Conservation (phyloP, 2,113 vertebrate species). For the Solea solea region DNA sequence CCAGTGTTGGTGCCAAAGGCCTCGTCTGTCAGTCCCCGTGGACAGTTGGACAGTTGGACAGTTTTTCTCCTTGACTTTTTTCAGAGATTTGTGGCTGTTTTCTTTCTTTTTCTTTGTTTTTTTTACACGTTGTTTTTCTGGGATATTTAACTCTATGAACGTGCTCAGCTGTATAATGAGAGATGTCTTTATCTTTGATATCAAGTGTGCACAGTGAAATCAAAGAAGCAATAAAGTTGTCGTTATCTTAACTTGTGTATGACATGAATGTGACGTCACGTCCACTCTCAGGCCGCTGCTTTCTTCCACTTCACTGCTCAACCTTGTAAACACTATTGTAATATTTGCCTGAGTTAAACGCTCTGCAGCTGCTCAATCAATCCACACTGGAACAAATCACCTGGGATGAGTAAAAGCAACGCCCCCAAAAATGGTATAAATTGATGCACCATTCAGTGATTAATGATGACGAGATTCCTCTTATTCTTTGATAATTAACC, state of each 20-base stretch:
- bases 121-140: constrained; percentile 58
- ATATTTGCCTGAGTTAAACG: constrained; percentile 26
- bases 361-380: too few species aligned
- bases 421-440: constrained; percentile 11
- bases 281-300: too few species aligned
- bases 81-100: constrained; percentile 36
- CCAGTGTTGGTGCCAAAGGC: constrained; percentile 71
- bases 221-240: constrained; percentile 73
- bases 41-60: constrained; percentile 65
- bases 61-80: constrained; percentile 37
- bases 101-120: constrained; percentile 14
- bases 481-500: too few species aligned
- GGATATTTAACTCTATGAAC: constrained; percentile 49
- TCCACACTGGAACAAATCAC: constrained; percentile 30
- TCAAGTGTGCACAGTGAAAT: constrained; percentile 57
- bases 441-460: constrained; percentile 5
- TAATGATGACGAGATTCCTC: background rate
- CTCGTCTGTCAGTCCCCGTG: constrained; percentile 61
- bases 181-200: constrained; percentile 35
- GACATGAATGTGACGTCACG: too few species aligned
- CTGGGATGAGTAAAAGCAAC: constrained; percentile 25
- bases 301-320: background rate
- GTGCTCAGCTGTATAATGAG: constrained; percentile 47
- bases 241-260: too few species aligned
- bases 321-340: constrained; percentile 25